phyloP scores from a whole-genome alignment of 2,113 vertebrate species.

The Platichthys stellatus region DNA sequence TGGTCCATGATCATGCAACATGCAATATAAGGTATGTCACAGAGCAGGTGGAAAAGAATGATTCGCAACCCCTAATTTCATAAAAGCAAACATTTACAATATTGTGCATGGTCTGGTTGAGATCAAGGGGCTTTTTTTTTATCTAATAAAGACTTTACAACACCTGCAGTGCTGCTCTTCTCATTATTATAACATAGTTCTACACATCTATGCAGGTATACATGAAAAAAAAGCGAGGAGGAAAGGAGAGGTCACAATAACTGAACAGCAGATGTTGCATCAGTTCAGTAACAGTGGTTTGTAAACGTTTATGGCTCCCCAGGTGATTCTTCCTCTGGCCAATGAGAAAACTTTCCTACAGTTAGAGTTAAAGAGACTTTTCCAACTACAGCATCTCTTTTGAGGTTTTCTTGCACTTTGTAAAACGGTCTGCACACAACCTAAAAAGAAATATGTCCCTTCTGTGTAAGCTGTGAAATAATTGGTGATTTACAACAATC shows the following conservation, averaged over 20 bases:
- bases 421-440: neutral
- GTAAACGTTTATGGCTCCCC: conserved; percentile 17
- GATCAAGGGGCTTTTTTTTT: neutral
- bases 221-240: conserved; percentile 13
- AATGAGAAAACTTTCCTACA: conserved; percentile 8
- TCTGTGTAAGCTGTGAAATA: too few species aligned
- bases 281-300: conserved; percentile 28
- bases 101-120: neutral
- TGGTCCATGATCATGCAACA: neutral
- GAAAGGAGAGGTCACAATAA: conserved; percentile 11
- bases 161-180: conserved; percentile 11
- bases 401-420: neutral
- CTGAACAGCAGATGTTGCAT: conserved; percentile 21
- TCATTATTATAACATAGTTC: conserved; percentile 42
- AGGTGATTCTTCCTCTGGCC: neutral
- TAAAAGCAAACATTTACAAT: neutral
- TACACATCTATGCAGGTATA: conserved; percentile 8
- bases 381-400: neutral
- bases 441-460: too few species aligned
- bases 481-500: neutral
- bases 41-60: neutral
- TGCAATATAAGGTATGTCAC: too few species aligned
- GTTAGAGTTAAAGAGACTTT: conserved; percentile 2
- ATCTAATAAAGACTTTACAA: conserved; percentile 22
- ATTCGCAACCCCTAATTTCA: conserved; percentile 6